phyloP scores from a whole-genome alignment of 2,888 invertebrate species.

The Cylindroiulus punctatus region DNA sequence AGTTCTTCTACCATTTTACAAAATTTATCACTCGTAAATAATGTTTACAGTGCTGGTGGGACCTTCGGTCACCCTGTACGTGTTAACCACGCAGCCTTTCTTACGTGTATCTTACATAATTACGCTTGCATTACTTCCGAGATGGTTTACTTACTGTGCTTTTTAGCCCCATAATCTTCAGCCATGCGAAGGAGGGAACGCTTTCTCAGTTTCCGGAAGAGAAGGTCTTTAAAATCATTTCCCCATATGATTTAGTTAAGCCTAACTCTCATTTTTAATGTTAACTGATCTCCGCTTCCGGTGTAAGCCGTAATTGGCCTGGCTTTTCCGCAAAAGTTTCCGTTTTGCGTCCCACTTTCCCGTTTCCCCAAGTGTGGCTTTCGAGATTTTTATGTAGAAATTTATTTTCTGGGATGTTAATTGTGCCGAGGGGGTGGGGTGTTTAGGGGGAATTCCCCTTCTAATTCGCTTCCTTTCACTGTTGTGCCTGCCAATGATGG shows the following conservation, averaged over 20 bases:
- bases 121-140: too few relatives aligned
- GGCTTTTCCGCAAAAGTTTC: constrained; percentile 3
- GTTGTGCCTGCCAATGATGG: neutral
- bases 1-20: too few relatives aligned
- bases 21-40: too few relatives aligned
- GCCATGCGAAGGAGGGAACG: neutral
- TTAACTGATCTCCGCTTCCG: neutral
- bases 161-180: neutral
- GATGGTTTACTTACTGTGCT: too few relatives aligned
- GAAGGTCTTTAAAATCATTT: neutral
- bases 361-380: constrained; percentile 1
- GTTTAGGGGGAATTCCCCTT: neutral
- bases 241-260: constrained; percentile 6
- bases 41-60: too few relatives aligned
- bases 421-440: neutral
- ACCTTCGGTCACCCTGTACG: too few relatives aligned
- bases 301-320: neutral
- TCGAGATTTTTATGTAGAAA: constrained; percentile 2
- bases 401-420: constrained; percentile 37
- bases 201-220: neutral
- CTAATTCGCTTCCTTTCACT: neutral
- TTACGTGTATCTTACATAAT: too few relatives aligned
- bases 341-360: constrained; percentile 14
- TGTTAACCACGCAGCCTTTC: too few relatives aligned
- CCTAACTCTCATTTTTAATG: constrained; percentile 20